phyloP scores from a whole-genome alignment of 2,888 invertebrate genomes.

The Nomada fucata region DNA sequence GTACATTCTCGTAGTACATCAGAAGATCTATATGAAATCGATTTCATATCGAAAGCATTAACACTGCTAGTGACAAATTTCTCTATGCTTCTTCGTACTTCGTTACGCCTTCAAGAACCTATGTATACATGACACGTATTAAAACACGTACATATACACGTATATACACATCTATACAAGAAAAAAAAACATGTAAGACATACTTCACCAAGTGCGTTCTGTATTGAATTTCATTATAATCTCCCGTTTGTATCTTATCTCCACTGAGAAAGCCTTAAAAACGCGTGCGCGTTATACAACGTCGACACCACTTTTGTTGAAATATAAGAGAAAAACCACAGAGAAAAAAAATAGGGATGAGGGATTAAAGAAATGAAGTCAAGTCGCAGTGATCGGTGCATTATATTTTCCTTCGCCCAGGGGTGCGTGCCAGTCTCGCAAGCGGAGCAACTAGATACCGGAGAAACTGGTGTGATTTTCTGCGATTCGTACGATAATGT shows the following conservation, averaged over 20 bases:
- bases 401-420: conserved; percentile 73
- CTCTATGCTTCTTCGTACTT: conserved; percentile 60
- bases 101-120: conserved; percentile 39
- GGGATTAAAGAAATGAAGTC: conserved; percentile 59
- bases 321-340: conserved; percentile 66
- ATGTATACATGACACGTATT: conserved; percentile 51
- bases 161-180: conserved; percentile 46
- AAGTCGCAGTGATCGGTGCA: conserved; percentile 71
- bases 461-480: conserved; percentile 79
- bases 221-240: conserved; percentile 70
- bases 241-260: conserved; percentile 71
- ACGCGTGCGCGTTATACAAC: conserved; percentile 64
- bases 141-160: conserved; percentile 43
- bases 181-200: conserved; percentile 39
- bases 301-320: conserved; percentile 83
- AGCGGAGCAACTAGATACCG: conserved; percentile 68
- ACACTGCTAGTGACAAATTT: conserved; percentile 77
- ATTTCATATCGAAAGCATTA: conserved; percentile 71
- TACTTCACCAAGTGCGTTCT: conserved; percentile 70
- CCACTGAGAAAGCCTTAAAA: conserved; percentile 62
- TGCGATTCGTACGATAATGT: conserved; percentile 79
- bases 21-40: conserved; percentile 13
- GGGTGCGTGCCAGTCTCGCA: conserved; percentile 69
- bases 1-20: conserved; percentile 21
- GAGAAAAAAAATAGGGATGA: conserved; percentile 63